Conservation (phyloP, 2,888 invertebrate genomes). For the Microctonus brassicae region DNA sequence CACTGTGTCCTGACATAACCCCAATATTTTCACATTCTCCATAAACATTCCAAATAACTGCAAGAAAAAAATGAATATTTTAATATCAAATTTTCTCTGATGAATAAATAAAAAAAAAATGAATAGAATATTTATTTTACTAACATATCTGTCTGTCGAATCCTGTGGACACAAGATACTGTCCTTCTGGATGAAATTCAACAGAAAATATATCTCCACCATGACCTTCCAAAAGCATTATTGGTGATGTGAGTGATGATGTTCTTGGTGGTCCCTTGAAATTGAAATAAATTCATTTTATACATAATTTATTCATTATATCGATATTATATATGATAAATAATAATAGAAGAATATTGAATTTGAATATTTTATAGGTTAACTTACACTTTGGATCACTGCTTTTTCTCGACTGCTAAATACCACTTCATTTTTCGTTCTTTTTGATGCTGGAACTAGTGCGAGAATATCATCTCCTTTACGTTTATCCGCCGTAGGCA, state of each 20-base stretch:
- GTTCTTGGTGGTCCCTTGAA: slow-evolving; percentile 81
- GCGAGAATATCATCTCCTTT: slow-evolving; percentile 67
- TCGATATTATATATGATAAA: not conserved
- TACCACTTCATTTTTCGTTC: slow-evolving; percentile 80
- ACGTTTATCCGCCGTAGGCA: slow-evolving; percentile 66
- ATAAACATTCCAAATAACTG: slow-evolving; percentile 95
- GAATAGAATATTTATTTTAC: slow-evolving; percentile 55
- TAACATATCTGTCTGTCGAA: slow-evolving; percentile 96
- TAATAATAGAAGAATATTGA: not conserved
- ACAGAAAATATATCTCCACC: slow-evolving; percentile 95
- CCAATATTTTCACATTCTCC: slow-evolving; percentile 98
- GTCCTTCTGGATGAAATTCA: slow-evolving; percentile 97
- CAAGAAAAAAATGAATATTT: slow-evolving; percentile 51
- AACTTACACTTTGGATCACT: slow-evolving; percentile 80
- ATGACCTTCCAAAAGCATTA: slow-evolving; percentile 96
- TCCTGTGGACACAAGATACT: slow-evolving; percentile 93
- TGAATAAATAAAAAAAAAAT: too few relatives aligned
- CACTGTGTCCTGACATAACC: slow-evolving; percentile 93
- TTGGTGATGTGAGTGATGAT: slow-evolving; percentile 90
- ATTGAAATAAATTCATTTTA: slow-evolving; percentile 24
- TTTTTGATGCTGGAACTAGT: slow-evolving; percentile 74
- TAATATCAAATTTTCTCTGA: too few relatives aligned
- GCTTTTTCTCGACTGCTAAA: slow-evolving; percentile 82
- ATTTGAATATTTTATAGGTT: slow-evolving; percentile 50
- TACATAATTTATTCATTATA: not conserved